Evolutionary conservation across 2,797 vertebrate genomes (phyloP), one percentile per base, ranked within the genome.

Genomic region (Petrocephalus sullivani): DNA sequence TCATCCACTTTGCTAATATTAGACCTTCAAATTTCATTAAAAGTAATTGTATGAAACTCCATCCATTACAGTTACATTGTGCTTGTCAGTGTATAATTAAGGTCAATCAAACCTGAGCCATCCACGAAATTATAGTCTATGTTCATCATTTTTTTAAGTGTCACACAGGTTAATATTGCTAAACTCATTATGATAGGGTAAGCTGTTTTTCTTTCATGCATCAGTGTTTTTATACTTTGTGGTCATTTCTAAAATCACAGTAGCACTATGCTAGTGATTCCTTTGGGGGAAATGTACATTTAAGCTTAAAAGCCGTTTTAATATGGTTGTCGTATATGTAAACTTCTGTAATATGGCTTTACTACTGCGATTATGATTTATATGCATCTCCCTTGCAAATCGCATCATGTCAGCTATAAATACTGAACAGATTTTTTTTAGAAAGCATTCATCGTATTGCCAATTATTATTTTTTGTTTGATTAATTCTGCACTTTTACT

Each of bases 21-120:
- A 84, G 82, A 84, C 51, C 46, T 84, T 84, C 54, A 51, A 51
- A 53, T 84, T 84, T 84, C 49, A 84, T 84, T 84, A 84, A 53
- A 84, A 84, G 41, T 81, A 81, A 84, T 53, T 84, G 82, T 54
- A 14, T 53, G 51, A 84, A 53, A 84, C 49, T 54, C 51, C 82
- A 84, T 54, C 49, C 51, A 84, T 84, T 53, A 53, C 51, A 23
- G 82, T 84, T 84, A 49, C 75, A 81, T 81, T 49, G 21, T 84
- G 82, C 51, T 53, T 84, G 49, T 84, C n/a, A 12, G n/a, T 54
- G 51, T 54, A 84, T 84, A 53, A 53, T 53, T 84, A 84, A 84
- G 82, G 82, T 84, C 82, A 54, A 54, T 84, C 82, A 54, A n/a
- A 84, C 51, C 51, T 84, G 51, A 84, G 21, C 46, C 51, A 54